phyloP scores from a whole-genome alignment of 2,113 vertebrate species.

The Oenanthe oenanthe region DNA sequence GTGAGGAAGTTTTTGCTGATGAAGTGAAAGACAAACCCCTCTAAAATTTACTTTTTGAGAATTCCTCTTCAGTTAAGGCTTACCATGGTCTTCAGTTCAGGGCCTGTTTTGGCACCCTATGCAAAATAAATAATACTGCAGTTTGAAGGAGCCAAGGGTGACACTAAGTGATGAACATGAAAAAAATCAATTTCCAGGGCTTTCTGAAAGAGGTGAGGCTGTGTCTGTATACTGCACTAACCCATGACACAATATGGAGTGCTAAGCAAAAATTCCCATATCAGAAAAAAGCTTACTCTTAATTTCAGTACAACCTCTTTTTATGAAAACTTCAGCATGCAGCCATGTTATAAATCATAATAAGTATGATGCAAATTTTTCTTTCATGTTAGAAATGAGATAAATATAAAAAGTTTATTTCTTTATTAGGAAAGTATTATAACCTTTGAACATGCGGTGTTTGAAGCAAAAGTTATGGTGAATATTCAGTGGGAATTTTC shows the following conservation, averaged over 20 bases:
- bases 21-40: background rate
- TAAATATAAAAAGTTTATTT: constrained; percentile 16
- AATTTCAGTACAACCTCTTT: background rate
- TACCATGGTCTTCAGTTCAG: background rate
- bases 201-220: background rate
- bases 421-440: background rate
- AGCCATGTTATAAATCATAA: background rate
- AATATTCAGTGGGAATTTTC: background rate
- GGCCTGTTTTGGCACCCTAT: background rate
- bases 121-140: background rate
- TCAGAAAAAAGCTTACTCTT: background rate
- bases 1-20: background rate
- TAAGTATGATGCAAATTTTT: background rate
- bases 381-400: background rate
- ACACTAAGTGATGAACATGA: background rate
- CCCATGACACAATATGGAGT: background rate
- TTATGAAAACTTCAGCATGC: background rate
- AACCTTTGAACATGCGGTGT: background rate
- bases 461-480: background rate
- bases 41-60: background rate
- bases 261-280: background rate
- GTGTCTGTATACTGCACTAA: background rate
- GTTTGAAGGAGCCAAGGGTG: background rate
- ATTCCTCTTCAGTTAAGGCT: background rate
- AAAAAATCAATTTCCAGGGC: background rate